Evolutionary conservation across 2,888 invertebrate genomes (phyloP).

Genomic region (Diaphora mendica): DNA sequence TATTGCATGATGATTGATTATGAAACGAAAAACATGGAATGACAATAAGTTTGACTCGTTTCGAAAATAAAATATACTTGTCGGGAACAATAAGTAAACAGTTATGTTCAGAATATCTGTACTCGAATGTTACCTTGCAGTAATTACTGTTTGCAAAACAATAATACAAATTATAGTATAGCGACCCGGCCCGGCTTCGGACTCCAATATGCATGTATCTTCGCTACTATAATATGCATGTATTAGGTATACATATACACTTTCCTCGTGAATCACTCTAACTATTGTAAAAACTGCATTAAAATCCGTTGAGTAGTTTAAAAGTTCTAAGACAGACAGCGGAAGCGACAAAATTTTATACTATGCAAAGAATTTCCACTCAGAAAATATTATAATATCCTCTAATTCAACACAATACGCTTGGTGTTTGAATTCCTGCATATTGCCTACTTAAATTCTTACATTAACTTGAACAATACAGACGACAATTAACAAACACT

Average conservation of each 20-base stretch:
- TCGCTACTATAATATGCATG: too few relatives aligned
- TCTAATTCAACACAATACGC: not conserved
- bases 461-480: too few relatives aligned
- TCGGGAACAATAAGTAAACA: not conserved
- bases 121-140: not conserved
- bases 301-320: too few relatives aligned
- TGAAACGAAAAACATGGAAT: not conserved
- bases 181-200: too few relatives aligned
- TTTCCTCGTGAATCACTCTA: too few relatives aligned
- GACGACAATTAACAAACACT: not conserved
- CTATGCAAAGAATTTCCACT: not conserved
- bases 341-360: too few relatives aligned
- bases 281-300: too few relatives aligned
- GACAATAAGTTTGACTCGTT: not conserved
- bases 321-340: too few relatives aligned
- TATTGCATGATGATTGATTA: not conserved
- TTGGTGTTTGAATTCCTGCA: not conserved
- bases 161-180: not conserved
- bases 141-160: not conserved
- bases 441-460: not conserved
- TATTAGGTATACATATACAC: too few relatives aligned
- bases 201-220: too few relatives aligned
- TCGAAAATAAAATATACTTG: not conserved
- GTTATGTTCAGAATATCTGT: not conserved
- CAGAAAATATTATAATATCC: not conserved